Base-by-base conservation (phyloP, 2,797 vertebrate genomes). In the Dryobates pubescens region DNA sequence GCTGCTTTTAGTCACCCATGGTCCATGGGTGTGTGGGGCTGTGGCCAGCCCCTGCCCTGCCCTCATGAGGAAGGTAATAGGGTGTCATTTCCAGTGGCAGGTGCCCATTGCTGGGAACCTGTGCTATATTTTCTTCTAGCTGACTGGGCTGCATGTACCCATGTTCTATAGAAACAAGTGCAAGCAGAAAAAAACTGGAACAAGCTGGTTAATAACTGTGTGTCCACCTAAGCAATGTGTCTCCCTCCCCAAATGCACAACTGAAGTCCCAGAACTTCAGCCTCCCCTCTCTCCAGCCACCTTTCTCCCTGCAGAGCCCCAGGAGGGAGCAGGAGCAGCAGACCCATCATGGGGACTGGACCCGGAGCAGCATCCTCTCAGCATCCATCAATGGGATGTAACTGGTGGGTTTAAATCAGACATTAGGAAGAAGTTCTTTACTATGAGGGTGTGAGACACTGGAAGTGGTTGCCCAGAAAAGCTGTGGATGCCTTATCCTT, bases 171-270 rank as follows among this genome's bases (percentile, higher is more conserved):
- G 41, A 62, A 69, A 81, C 76, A 86, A 92, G 82, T 54, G 59
- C 86, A 69, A 61, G 54, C 70, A 95, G 82, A 65, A 72, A 88
- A 89, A 81, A 82, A 82, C 92, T 80, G 26, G 24, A 47, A 92
- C 38, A 56, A 86, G 38, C 41, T 80, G 88, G 88, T 94, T 96
- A 95, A 92, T 70, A 90, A 69, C 53, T 83, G 84, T 12, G 10
- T 61, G 62, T 83, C 89, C 69, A 87, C 65, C 79, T 72, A 85
- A 89, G 76, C 71, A 73, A 49, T n/a, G 51, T 34, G 16, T 53
- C 79, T 45, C 56, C 27, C 58, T 89, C 74, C 82, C 59, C 65
- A 86, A 72, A 61, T 63, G 45, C 81, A 26, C 79, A 72, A 77
- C 64, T 76, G 65, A 54, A 53, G 77, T 80, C 90, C 79, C 61